Evolutionary conservation across 2,797 vertebrate genomes (phyloP), one percentile per base, ranked within the genome.

Genomic region (Argentina silus): DNA sequence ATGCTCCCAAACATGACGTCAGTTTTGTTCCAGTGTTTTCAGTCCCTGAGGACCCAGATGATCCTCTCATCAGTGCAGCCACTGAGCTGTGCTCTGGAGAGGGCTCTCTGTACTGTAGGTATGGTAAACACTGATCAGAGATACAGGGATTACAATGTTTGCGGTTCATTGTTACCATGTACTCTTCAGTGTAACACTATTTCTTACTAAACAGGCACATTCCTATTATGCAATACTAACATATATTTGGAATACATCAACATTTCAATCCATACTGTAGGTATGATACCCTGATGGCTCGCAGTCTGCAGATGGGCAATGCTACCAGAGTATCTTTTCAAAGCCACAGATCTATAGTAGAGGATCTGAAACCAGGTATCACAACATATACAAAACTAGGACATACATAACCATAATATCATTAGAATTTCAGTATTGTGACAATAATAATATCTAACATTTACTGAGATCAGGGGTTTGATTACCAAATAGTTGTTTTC

Each of bases 241-340:
- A 71, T 7, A 69, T 70, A 7, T 64, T 51, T 10, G 45, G 2
- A 8, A 63, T 63, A n/a, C 4, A 43, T 27, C 7, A 15, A 12
- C 60, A 15, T 42, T 48, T 55, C 6, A 2, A 27, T 71, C 44
- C 72, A n/a, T 81, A 62, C 63, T 88, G 78, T 21, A 94, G 92
- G 80, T 94, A 90, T 19, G 97, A 99, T 1, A 85, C 95, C 48
- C 85, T 95, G 14, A 94, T 94, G n/a, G 94, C 94, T 0, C 91
- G 95, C 47, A 95, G 70, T 78, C 85, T 92, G 27, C 62, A 27
- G 0, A 60, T 95, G 79, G 97, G 95, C 79, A 96, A 74, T 7
- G 89, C 87, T 56, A 95, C 96, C 0, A 92, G 72, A 78, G 2
- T 60, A 0, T 93, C 95, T 36, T 94, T 94, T 77, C 84, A 83